phyloP scores from a whole-genome alignment of 2,113 vertebrate species.

The Arenaria interpres region DNA sequence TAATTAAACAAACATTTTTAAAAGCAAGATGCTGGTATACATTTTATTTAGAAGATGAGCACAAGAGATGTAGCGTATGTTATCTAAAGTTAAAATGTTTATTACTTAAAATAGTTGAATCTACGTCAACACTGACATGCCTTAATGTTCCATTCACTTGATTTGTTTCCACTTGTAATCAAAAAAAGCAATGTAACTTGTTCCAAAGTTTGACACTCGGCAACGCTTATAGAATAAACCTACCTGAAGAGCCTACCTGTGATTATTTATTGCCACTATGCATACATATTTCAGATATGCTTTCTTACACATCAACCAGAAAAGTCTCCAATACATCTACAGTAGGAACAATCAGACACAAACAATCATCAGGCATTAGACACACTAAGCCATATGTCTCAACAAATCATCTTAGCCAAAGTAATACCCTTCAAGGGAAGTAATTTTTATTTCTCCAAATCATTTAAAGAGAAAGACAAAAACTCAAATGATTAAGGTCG shows the following conservation, averaged over 20 bases:
- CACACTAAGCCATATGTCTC: background rate
- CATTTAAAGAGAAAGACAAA: background rate
- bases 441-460: background rate
- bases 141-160: background rate
- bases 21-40: background rate
- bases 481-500: background rate
- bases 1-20: background rate
- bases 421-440: background rate
- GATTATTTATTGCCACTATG: background rate
- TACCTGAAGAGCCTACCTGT: background rate
- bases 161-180: background rate
- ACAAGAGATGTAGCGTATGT: background rate
- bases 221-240: accelerated
- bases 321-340: background rate
- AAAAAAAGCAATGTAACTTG: background rate
- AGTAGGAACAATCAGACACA: background rate
- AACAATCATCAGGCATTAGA: background rate
- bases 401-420: constrained; percentile 14
- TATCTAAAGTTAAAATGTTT: background rate
- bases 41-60: background rate
- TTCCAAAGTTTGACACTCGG: background rate
- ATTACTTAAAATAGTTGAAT: background rate
- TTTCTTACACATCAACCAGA: background rate
- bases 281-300: background rate
- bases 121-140: background rate